phyloP scores from a whole-genome alignment of 2,888 invertebrate species.

The Rutpela maculata region DNA sequence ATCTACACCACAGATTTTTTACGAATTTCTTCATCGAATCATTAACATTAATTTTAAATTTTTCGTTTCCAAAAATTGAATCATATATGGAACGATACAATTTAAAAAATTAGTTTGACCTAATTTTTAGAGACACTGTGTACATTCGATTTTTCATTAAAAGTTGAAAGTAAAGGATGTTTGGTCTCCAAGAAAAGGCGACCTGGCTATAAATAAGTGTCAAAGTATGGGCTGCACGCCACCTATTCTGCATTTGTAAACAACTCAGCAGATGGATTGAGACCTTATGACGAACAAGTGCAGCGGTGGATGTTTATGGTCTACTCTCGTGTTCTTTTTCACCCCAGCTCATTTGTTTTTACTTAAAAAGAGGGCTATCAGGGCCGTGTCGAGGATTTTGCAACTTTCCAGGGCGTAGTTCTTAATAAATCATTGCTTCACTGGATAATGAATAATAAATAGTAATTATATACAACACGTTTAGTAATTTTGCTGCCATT shows the following conservation, averaged over 20 bases:
- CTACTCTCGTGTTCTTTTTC: conserved; percentile 44
- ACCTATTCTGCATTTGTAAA: conserved; percentile 64
- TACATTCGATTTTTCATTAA: conserved; percentile 55
- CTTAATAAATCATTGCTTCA: too few species aligned
- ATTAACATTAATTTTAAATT: too few species aligned
- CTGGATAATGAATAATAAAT: too few species aligned
- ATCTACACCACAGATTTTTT: too few species aligned
- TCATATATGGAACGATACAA: too few species aligned
- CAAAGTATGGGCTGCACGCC: conserved; percentile 59
- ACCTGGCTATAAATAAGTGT: conserved; percentile 66
- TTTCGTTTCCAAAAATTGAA: too few species aligned
- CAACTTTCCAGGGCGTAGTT: background rate
- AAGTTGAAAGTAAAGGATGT: conserved; percentile 67
- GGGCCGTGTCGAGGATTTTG: background rate
- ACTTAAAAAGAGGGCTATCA: conserved; percentile 11
- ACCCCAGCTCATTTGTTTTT: conserved; percentile 51
- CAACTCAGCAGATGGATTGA: conserved; percentile 63
- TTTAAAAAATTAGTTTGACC: background rate
- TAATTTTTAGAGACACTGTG: conserved; percentile 14
- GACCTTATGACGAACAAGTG: conserved; percentile 63
- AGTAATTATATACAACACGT: too few species aligned
- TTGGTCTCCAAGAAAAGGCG: conserved; percentile 64
- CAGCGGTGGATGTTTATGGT: conserved; percentile 49
- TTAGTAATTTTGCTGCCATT: too few species aligned
- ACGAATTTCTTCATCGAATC: too few species aligned